A percentile compares a stretch with the other conserved stretches of the same genome.
Evolutionary conservation across 1,140 invertebrate species (phyloP).

Genomic region (Solenopsis invicta): DNA sequence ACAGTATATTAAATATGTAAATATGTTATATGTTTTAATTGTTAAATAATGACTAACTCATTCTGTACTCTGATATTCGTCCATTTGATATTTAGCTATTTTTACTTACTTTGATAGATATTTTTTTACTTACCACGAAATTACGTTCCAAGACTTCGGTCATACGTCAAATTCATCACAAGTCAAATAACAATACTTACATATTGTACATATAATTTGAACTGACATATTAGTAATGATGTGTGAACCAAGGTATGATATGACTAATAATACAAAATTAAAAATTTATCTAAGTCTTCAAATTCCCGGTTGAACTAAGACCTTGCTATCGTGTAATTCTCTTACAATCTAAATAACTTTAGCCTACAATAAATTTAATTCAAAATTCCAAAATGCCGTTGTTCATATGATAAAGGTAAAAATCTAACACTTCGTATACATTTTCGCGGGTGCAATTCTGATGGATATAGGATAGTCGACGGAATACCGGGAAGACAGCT

Average conservation of each 20-base stretch:
- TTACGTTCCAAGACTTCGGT: no score
- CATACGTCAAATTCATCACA: no score
- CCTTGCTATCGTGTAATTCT: background rate
- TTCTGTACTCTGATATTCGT: background rate
- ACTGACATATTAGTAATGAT: no score
- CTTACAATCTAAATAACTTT: background rate
- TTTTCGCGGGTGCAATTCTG: background rate
- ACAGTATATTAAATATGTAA: no score
- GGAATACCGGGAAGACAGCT: background rate
- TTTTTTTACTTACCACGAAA: no score
- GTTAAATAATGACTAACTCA: background rate
- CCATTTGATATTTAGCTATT: background rate
- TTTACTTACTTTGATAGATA: background rate
- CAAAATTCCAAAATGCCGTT: background rate
- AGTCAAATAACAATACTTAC: no score
- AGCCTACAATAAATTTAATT: constrained; percentile 6
- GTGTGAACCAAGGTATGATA: no score
- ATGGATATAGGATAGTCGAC: background rate
- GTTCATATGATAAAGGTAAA: background rate
- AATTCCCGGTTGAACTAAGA: no score
- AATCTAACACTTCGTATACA: background rate
- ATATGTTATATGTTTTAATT: background rate
- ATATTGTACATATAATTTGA: no score
- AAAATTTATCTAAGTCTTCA: no score
- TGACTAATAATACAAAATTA: no score